Evolutionary conservation across 1,140 invertebrate genomes (phyloP), one percentile per base, ranked within the genome.

Genomic region (Telenomus remus): DNA sequence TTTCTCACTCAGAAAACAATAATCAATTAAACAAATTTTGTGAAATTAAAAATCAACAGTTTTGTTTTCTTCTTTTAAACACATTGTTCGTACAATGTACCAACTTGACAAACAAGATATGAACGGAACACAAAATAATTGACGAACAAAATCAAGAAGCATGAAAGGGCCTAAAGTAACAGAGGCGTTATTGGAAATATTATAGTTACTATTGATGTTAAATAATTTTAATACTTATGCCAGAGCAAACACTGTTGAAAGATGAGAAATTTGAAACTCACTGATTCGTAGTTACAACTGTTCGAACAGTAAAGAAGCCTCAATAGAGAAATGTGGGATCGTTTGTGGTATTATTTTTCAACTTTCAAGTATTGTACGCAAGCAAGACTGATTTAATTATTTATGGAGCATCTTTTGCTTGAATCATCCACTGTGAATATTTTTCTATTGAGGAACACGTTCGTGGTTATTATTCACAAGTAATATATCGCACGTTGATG

Each of bases 161-260:
- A 39, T 39, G 37, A 43, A 61, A 53, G 19, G 64, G 46, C 34
- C 19, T 42, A 64, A 56, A 27, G 19, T 27, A 6, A 27, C 19
- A 43, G 34, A 55, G 49, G 53, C 56, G 68, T 49, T 76, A 76
- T 71, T 48, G 63, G 53, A 76, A 48, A 72, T 66, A 63, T 61
- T 60, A 76, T 76, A 68, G 66, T 76, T 68, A 76, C 68, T 76
- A 76, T 72, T 71, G 74, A 76, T 71, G 68, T 70, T 72, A 54
- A 63, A 76, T 71, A 63, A 66, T 63, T 76, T 68, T 65, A 66
- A 71, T 71, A 76, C 35, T 74, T 56, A 68, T 44, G 35, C 63
- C 66, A 68, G 59, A 68, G 59, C 57, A 69, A 63, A 61, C 55
- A 66, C 56, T 71, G 73, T 76, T 76, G 60, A 76, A 48, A 76